These are phyloP conservation scores for Orchesella cincta DNA, from an alignment of 1,140 invertebrate genomes.

Conservation along the genomic window DNA sequence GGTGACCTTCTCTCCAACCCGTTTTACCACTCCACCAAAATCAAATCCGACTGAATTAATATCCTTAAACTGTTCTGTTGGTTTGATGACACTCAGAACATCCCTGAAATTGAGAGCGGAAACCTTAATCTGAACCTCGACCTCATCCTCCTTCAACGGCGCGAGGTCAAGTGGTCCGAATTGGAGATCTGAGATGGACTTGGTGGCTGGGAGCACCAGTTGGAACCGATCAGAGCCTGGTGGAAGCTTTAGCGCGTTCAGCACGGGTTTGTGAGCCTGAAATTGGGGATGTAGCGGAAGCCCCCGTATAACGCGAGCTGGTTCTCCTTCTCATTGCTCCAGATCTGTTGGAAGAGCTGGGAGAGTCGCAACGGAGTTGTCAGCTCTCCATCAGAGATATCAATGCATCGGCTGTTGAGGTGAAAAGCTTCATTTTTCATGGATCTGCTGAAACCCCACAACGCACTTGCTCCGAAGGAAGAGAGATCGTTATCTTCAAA, in stretches of 20 bases:
- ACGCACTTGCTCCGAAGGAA: neutral
- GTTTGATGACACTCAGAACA: neutral
- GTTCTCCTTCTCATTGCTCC: neutral
- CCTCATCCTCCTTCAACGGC: neutral
- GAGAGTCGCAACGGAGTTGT: neutral
- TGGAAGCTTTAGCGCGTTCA: neutral
- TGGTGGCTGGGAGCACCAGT: neutral
- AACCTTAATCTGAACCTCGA: neutral
- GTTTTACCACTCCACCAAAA: too few species aligned
- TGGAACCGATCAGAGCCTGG: neutral
- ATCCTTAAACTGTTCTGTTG: slow-evolving; percentile 2
- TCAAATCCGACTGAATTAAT: neutral
- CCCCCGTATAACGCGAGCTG: neutral
- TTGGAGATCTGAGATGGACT: neutral
- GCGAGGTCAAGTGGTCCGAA: neutral
- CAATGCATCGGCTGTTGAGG: neutral
- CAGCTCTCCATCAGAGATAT: neutral
- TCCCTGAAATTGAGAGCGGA: slow-evolving; percentile 19
- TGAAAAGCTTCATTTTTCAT: neutral
- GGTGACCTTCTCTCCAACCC: neutral
- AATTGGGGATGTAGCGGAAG: neutral
- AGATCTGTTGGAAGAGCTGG: neutral
- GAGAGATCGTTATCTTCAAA: neutral
- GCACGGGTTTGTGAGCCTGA: neutral
- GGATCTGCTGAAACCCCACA: neutral